Evolutionary conservation across 2,797 vertebrate species (phyloP), one percentile per base, ranked within the genome.

Genomic region (Pampus argenteus): DNA sequence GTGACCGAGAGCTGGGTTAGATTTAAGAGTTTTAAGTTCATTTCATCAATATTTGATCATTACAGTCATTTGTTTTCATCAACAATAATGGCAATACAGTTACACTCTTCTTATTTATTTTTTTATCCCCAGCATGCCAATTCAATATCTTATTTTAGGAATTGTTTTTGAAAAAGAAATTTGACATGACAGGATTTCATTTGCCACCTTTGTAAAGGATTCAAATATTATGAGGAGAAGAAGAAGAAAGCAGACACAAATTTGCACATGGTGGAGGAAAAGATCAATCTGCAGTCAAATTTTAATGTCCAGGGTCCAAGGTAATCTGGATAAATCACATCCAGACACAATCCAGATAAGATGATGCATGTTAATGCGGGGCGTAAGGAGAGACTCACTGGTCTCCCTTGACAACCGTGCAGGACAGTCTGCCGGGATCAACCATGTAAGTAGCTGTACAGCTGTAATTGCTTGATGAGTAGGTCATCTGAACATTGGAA

Each of bases 381-480:
- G 52, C 48, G 47, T 28, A 44, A 40, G 36, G 58, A 48, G 56
- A 78, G 71, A 73, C 51, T 31, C 18, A 14, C 9, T 2, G 52
- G 85, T 89, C 69, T 78, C 87, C 73, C 22, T 88, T 88, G 87
- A 77, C 87, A 86, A 85, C 86, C 29, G n/a, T 58, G 31, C 9
- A 4, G 42, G 58, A 81, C 48, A 55, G 78, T 70, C 86, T 66
- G 50, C 31, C 9, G 47, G 71, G 84, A 84, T 86, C 74, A 78
- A 63, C 47, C 20, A 10, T 40, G 69, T 47, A 48, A 74, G 68
- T 36, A 36, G 45, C 75, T 66, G 78, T 80, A 77, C 69, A 66
- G 68, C 64, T 71, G 66, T 77, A 76, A 76, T 51, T 55, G 78
- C 74, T 65, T 78, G 69, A 86, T 83, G 86, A 90, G 61, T 72